These are phyloP conservation scores for Chionodraco myersi DNA, from an alignment of 2,113 vertebrate species.

Conservation along the genomic window DNA sequence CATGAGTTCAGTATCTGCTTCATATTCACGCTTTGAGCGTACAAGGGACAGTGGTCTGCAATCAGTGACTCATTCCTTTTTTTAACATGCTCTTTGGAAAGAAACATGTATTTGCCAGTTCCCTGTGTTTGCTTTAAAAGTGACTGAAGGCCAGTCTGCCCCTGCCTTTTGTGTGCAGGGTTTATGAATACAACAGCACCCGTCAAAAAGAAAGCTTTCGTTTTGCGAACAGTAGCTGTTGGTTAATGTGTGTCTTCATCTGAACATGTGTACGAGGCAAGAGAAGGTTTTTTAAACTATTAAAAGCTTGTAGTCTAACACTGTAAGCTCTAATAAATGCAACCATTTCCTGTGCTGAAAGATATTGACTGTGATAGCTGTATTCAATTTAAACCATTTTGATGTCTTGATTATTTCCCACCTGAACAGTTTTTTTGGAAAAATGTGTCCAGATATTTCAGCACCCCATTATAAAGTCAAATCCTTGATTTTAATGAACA, in stretches of 20 bases:
- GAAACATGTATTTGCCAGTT: slow-evolving; percentile 30
- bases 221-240: slow-evolving; percentile 17
- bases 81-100: slow-evolving; percentile 21
- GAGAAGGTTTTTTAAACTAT: neutral
- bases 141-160: slow-evolving; percentile 9
- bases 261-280: neutral
- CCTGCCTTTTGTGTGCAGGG: slow-evolving; percentile 29
- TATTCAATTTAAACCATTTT: slow-evolving; percentile 27
- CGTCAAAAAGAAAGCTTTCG: neutral
- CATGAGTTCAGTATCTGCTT: neutral
- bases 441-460: neutral
- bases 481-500: slow-evolving; percentile 35
- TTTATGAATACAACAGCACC: slow-evolving; percentile 49
- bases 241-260: neutral
- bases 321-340: neutral
- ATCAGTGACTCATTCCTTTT: slow-evolving; percentile 24
- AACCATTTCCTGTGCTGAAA: neutral
- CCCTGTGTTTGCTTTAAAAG: slow-evolving; percentile 24
- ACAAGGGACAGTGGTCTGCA: neutral
- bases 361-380: slow-evolving; percentile 13
- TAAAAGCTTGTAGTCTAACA: neutral
- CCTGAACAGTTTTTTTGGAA: slow-evolving; percentile 14
- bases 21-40: neutral
- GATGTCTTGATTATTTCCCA: slow-evolving; percentile 20
- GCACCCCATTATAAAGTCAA: slow-evolving; percentile 19